Evolutionary conservation across 2,113 vertebrate genomes (phyloP).

Genomic region (Phyllostomus hastatus): DNA sequence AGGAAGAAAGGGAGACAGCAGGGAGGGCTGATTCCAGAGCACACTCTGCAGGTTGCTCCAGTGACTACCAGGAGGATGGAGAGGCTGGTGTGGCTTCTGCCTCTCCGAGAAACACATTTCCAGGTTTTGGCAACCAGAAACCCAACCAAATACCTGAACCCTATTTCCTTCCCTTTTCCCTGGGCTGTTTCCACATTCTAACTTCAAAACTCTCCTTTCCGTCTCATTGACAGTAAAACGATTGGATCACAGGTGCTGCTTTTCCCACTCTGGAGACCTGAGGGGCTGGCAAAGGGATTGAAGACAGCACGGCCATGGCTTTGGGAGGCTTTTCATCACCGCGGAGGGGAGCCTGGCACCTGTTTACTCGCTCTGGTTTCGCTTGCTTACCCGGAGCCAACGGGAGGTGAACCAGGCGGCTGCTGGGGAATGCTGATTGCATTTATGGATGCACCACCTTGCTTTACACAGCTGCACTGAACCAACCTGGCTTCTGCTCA

Average conservation of each 20-base stretch:
- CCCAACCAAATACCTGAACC: slow-evolving; percentile 52
- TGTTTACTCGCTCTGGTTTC: background rate
- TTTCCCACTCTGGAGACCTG: background rate
- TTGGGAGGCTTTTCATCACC: background rate
- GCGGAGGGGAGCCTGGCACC: background rate
- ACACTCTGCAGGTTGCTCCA: background rate
- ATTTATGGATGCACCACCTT: background rate
- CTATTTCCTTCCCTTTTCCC: slow-evolving; percentile 12
- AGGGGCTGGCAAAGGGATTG: background rate
- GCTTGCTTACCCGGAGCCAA: background rate
- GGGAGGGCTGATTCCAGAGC: background rate
- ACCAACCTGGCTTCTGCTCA: background rate
- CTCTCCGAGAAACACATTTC: background rate
- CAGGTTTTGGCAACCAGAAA: slow-evolving; percentile 50
- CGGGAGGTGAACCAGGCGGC: background rate
- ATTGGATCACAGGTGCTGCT: background rate
- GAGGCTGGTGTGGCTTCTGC: background rate
- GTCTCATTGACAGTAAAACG: background rate
- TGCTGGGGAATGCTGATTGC: background rate
- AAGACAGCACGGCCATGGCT: background rate
- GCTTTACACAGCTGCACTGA: background rate
- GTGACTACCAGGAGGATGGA: background rate
- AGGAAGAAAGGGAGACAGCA: background rate
- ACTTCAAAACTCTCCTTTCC: background rate
- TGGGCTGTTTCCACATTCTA: background rate